Conservation (phyloP, 2,797 vertebrate species). For the Gymnocypris eckloni region DNA sequence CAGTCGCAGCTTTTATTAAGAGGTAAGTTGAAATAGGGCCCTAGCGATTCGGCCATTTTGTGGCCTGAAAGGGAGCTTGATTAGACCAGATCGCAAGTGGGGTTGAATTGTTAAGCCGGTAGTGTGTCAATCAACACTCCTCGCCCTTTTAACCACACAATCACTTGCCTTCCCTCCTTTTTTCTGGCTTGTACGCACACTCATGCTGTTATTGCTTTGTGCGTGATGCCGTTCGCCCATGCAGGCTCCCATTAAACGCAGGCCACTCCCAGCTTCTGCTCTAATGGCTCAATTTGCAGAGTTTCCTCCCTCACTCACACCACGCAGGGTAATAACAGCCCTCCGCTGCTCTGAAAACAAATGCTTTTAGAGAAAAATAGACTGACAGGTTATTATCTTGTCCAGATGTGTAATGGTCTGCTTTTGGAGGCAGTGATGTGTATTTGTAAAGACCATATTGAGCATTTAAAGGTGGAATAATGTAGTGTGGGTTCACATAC, state of each 20-base stretch:
- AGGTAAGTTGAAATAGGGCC: constrained; percentile 35
- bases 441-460: neutral
- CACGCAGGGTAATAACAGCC: constrained; percentile 44
- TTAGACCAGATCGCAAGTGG: constrained; percentile 44
- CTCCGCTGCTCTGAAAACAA: constrained; percentile 33
- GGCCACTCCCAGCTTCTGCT: constrained; percentile 52
- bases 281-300: constrained; percentile 61
- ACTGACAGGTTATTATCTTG: constrained; percentile 41
- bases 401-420: neutral
- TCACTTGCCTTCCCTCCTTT: constrained; percentile 40
- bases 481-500: neutral
- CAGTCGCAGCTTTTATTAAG: constrained; percentile 44
- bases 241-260: neutral
- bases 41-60: constrained; percentile 37
- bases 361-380: constrained; percentile 5
- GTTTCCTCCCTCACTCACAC: constrained; percentile 47
- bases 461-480: neutral
- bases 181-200: neutral
- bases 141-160: constrained; percentile 36
- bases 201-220: neutral
- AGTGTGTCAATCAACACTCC: constrained; percentile 49
- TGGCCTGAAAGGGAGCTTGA: constrained; percentile 49
- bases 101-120: constrained; percentile 38
- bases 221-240: neutral
- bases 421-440: neutral